Evolutionary conservation across 2,797 vertebrate genomes (phyloP).

Genomic region (Lutjanus argentimaculatus): DNA sequence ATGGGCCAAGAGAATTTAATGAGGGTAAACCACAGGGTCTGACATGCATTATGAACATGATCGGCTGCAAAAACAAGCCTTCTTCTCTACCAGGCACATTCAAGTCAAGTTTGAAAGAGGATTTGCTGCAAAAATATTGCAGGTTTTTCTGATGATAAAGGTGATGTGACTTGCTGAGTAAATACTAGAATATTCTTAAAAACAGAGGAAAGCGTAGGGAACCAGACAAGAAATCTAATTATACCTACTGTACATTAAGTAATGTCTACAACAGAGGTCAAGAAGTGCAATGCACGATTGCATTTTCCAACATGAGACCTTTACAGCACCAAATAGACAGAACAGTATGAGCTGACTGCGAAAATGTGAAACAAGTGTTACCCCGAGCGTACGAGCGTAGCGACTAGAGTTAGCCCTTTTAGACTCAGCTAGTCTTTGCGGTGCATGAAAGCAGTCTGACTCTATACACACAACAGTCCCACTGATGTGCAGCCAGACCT

Average conservation of each 20-base stretch:
- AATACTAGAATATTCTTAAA: background rate
- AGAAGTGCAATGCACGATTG: constrained; percentile 40
- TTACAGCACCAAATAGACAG: constrained; percentile 49
- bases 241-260: constrained; percentile 54
- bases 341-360: constrained; percentile 51
- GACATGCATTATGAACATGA: constrained; percentile 46
- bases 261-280: constrained; percentile 59
- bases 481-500: constrained; percentile 58
- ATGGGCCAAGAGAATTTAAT: constrained; percentile 42
- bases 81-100: constrained; percentile 10
- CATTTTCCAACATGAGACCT: constrained; percentile 55
- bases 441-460: constrained; percentile 52
- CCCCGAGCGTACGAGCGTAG: constrained; percentile 32
- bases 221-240: constrained; percentile 53
- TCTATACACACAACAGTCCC: constrained; percentile 50
- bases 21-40: constrained; percentile 47
- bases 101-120: constrained; percentile 20
- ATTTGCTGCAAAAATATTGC: background rate
- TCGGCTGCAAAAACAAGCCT: background rate
- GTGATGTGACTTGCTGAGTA: background rate
- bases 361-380: constrained; percentile 63
- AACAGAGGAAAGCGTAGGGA: constrained; percentile 6
- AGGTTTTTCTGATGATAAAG: constrained; percentile 9
- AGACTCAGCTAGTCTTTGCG: constrained; percentile 32
- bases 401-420: constrained; percentile 29